phyloP scores from a whole-genome alignment of 2,888 invertebrate genomes.

The Xestia xanthographa region DNA sequence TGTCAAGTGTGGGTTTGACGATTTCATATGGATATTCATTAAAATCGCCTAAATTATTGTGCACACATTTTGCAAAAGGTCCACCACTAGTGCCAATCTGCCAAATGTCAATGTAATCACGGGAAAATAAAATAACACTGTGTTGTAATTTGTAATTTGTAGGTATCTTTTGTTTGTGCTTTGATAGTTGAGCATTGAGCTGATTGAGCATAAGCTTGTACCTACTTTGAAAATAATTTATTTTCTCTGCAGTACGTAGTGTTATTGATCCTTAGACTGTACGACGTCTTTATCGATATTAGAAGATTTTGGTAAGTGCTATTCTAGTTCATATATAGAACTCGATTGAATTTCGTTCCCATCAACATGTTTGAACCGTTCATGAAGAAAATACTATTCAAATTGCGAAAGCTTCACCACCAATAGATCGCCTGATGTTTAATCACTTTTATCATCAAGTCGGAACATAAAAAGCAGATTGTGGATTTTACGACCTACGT shows the following conservation, averaged over 20 bases:
- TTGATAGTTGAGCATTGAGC: too few species aligned
- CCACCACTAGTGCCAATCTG: conserved; percentile 14
- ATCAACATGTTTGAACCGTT: conserved; percentile 27
- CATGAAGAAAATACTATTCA: conserved; percentile 30
- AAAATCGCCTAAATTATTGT: conserved; percentile 36
- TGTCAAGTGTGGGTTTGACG: too few species aligned
- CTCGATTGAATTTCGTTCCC: not conserved
- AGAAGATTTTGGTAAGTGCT: conserved; percentile 55
- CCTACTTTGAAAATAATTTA: conserved; percentile 54
- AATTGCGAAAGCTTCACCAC: conserved; percentile 40
- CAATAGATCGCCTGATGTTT: conserved; percentile 21
- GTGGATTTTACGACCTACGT: not conserved
- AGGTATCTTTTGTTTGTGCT: conserved; percentile 62
- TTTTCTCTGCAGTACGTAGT: conserved; percentile 55
- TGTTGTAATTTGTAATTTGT: conserved; percentile 23
- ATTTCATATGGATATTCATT: too few species aligned
- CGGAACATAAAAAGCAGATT: not conserved
- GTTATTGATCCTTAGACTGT: conserved; percentile 38
- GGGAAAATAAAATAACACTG: conserved; percentile 60
- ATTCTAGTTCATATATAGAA: not conserved
- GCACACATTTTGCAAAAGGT: not conserved
- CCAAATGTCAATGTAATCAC: conserved; percentile 49
- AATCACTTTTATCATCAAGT: not conserved
- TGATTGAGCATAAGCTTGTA: conserved; percentile 44
- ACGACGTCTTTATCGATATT: conserved; percentile 10